phyloP scores from a whole-genome alignment of 2,888 invertebrate species.

The Mythimna albipuncta region DNA sequence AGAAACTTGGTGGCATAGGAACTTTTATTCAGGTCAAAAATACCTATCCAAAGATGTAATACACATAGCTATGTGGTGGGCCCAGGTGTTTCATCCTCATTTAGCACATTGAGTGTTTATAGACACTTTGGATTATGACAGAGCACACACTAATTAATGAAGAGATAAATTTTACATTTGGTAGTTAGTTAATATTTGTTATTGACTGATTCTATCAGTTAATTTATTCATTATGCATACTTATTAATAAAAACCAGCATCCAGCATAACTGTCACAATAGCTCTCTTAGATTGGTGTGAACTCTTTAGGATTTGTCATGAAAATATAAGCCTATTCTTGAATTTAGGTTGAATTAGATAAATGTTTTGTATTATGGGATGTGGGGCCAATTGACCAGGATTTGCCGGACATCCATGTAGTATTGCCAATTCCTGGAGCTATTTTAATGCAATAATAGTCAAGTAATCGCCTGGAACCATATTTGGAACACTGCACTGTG shows the following conservation, averaged over 20 bases:
- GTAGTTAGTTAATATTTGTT: too few relatives aligned
- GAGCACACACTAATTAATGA: neutral
- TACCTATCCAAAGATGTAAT: too few relatives aligned
- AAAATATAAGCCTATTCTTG: neutral
- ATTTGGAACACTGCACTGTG: neutral
- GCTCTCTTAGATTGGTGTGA: neutral
- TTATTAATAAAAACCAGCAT: too few relatives aligned
- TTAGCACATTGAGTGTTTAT: neutral
- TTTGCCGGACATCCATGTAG: neutral
- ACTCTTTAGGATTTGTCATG: neutral
- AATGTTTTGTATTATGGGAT: neutral
- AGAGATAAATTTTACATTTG: neutral
- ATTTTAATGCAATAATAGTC: conserved; percentile 7
- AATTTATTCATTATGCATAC: neutral
- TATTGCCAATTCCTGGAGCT: neutral
- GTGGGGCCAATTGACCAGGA: neutral
- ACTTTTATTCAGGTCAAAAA: too few relatives aligned
- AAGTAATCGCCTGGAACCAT: neutral
- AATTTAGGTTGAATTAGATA: too few relatives aligned
- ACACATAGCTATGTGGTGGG: too few relatives aligned
- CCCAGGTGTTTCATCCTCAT: too few relatives aligned
- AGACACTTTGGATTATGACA: neutral
- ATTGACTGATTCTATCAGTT: neutral
- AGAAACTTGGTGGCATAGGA: too few relatives aligned
- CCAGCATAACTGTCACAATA: neutral